Base-by-base conservation (phyloP, 2,888 invertebrate species). In the Brachylomia viminalis region DNA sequence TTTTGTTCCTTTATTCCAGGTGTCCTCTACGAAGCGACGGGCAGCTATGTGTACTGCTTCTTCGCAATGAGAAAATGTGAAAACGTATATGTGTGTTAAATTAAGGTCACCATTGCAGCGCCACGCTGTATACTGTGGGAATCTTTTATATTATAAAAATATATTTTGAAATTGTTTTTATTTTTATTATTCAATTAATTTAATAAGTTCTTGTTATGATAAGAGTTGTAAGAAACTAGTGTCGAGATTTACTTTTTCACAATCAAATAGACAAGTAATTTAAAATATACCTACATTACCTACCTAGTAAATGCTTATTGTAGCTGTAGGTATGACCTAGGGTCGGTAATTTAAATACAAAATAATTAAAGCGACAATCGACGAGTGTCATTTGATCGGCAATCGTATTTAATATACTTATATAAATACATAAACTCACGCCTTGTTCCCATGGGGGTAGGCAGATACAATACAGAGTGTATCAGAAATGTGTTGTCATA, bases 11-110 rank as follows among this genome's bases (percentile, higher is more conserved):
- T 59, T 23, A 33, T 92, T 94, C n/a, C 94, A 95, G 94, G 95
- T 83, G 91, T 95, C 3, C 91, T 96, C 47, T 96, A 93, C 73
- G 94, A 94, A 89, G 93, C 96, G 61, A 98, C 98, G 0, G 96
- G 97, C 23, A 97, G 97, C 88, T 98, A 98, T 88, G 93, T 96
- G 15, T 95, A 97, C 87, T 97, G 97, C 77, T 98, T 98, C 90
- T 95, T 98, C 75, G 96, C 97, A 5, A 96, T 98, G 90, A 97
- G 98, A 13, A 72, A 42, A 42, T 42, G 2, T 17, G 23, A 10
- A n/a, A 54, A 17, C 56, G 20, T 2, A 20, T 23, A 15, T 45
- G n/a, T n/a, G n/a, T n/a, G n/a, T n/a, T n/a, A n/a, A n/a, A n/a
- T n/a, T n/a, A n/a, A n/a, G n/a, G n/a, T n/a, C n/a, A n/a, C n/a